Evolutionary conservation across 92 coral and sea anemone genomes (phyloP), one percentile per base, ranked within the genome.

Genomic region (Porites rus): DNA sequence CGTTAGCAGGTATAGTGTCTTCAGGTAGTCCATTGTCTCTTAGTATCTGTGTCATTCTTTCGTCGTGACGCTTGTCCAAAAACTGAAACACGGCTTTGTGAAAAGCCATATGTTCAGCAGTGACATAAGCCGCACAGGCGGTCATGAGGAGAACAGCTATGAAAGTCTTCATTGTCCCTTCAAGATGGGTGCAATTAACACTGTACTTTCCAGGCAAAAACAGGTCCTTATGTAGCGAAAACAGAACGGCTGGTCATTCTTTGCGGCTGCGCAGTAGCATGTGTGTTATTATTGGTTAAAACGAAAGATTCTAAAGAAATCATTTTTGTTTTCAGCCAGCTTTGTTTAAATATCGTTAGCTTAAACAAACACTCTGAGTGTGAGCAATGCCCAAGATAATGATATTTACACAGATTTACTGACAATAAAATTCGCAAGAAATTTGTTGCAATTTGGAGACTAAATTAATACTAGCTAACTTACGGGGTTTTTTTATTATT

Each of bases 131-230:
- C 28, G 64, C 74, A 8, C 51, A 73, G 80, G 73, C 79, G 62
- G 62, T 50, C 38, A 83, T 20, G 17, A 83, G 22, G 31, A 83
- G 24, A n/a, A 83, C 61, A 74, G 65, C 73, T 83, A 21, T 50
- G 65, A 83, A 12, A 8, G 80, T 74, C 80, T 83, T 83, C 87
- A 83, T 83, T 65, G 63, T 74, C 80, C 43, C 80, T 83, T 74
- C 51, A 21, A 62, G 79, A 51, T 73, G 62, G 51, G 72, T 83
- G 80, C 65, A 22, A 17, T 20, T 38, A 66, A 74, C 87, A 72
- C 64, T 74, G 87, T 74, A 63, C 8, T 63, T 22, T 50, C 28
- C 13, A 17, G 17, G 17, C 25, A n/a, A 22, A 5, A n/a, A 62
- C 16, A 12, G 53, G 25, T 2, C 38, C 63, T 83, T 83, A 62